phyloP scores from a whole-genome alignment of 2,888 invertebrate species.

The Holacanthella duospinosa region DNA sequence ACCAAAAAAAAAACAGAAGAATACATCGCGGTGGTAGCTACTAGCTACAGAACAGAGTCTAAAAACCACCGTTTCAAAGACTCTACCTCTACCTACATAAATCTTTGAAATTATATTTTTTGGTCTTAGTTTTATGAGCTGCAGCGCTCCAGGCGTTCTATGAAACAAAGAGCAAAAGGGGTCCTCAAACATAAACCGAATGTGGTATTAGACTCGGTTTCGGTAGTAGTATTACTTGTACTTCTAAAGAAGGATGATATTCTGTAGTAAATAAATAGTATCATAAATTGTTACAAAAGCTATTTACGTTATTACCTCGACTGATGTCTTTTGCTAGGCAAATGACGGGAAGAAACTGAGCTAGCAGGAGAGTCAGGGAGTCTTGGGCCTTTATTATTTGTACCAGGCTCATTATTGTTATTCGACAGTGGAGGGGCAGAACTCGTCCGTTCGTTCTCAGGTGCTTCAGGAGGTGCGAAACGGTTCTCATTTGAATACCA shows the following conservation, averaged over 20 bases:
- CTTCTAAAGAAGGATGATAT: too few species aligned
- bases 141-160: not conserved
- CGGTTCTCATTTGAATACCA: constrained; percentile 36
- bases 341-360: constrained; percentile 36
- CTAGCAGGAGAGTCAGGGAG: constrained; percentile 37
- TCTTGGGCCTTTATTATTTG: constrained; percentile 28
- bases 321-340: constrained; percentile 36
- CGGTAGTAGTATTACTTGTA: not conserved
- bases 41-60: too few species aligned
- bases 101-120: too few species aligned
- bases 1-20: not conserved
- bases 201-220: not conserved
- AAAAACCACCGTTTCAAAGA: too few species aligned
- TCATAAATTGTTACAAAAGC: too few species aligned
- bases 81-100: too few species aligned
- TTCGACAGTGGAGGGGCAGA: constrained; percentile 28
- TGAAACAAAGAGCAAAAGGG: not conserved
- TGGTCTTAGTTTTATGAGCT: too few species aligned
- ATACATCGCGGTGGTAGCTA: too few species aligned
- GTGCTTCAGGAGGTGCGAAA: constrained; percentile 35
- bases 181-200: not conserved
- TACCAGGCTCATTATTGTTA: constrained; percentile 32
- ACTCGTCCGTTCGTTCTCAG: constrained; percentile 35
- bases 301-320: constrained; percentile 29
- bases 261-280: too few species aligned